Evolutionary conservation across 1,140 invertebrate genomes (phyloP).

Genomic region (Chlorops oryzae): DNA sequence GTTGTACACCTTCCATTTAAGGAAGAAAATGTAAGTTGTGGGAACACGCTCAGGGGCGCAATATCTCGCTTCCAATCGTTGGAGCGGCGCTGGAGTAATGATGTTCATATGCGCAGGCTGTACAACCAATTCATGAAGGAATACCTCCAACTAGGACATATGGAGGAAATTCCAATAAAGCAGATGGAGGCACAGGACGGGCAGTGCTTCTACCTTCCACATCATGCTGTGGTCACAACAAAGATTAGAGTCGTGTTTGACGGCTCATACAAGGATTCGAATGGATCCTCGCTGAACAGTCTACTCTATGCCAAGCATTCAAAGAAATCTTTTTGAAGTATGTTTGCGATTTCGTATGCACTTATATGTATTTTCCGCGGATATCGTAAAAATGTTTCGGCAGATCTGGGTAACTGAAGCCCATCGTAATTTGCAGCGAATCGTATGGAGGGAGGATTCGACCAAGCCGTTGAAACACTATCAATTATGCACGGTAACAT

Average conservation of each 20-base stretch:
- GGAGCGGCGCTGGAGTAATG: neutral
- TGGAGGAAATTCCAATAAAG: slow-evolving; percentile 17
- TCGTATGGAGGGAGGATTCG: slow-evolving; percentile 37
- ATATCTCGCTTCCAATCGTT: neutral
- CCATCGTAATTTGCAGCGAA: slow-evolving; percentile 31
- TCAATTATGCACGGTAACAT: slow-evolving; percentile 36
- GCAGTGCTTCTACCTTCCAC: slow-evolving; percentile 16
- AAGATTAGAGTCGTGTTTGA: slow-evolving; percentile 31
- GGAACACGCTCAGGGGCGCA: neutral
- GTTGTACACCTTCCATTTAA: slow-evolving; percentile 3
- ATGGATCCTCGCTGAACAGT: slow-evolving; percentile 28
- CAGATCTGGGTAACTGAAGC: slow-evolving; percentile 18
- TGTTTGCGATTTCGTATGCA: slow-evolving; percentile 33
- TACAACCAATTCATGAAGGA: slow-evolving; percentile 29
- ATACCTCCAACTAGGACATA: slow-evolving; percentile 33
- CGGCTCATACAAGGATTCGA: slow-evolving; percentile 14
- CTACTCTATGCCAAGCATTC: slow-evolving; percentile 29
- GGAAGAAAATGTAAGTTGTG: neutral
- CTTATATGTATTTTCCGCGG: slow-evolving; percentile 23
- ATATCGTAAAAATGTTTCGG: slow-evolving; percentile 38
- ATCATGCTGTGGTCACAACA: slow-evolving; percentile 14
- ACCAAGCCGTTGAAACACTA: slow-evolving; percentile 25
- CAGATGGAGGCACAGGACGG: slow-evolving; percentile 5
- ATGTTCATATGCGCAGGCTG: neutral
- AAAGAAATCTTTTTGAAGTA: slow-evolving; percentile 37